Conservation (phyloP, 2,888 invertebrate genomes). For the Mylabris sibirica region DNA sequence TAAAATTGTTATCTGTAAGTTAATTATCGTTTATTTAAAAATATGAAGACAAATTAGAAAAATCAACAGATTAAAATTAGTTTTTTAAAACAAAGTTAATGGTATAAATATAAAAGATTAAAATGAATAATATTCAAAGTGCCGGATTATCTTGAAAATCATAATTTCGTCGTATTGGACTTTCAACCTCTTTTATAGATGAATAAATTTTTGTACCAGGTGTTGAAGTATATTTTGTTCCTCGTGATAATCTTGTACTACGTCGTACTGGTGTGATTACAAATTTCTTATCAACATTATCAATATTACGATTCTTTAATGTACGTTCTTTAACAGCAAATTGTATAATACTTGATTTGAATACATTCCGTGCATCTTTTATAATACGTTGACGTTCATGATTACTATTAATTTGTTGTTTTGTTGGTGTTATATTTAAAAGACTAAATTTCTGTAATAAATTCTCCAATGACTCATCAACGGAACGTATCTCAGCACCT, state of each 20-base stretch:
- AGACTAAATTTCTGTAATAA: conserved; percentile 68
- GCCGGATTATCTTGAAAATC: conserved; percentile 45
- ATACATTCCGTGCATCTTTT: conserved; percentile 66
- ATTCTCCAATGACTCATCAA: conserved; percentile 65
- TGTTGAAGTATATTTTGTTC: conserved; percentile 42
- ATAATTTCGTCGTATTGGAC: conserved; percentile 33
- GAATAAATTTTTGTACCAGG: conserved; percentile 47
- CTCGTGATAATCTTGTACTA: conserved; percentile 58
- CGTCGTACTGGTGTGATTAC: conserved; percentile 65
- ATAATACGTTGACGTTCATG: conserved; percentile 48
- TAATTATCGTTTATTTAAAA: too few relatives aligned
- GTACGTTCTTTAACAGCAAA: conserved; percentile 64
- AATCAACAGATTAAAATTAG: too few relatives aligned
- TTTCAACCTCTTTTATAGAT: conserved; percentile 45
- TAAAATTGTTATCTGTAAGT: too few relatives aligned
- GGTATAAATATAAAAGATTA: not conserved
- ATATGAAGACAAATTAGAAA: too few relatives aligned
- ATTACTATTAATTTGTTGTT: conserved; percentile 35
- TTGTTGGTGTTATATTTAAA: conserved; percentile 63
- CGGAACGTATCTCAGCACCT: conserved; percentile 67
- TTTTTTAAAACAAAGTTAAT: too few relatives aligned
- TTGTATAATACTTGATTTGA: conserved; percentile 67
- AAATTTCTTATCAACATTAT: conserved; percentile 44
- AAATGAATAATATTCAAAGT: not conserved
- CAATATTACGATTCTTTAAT: conserved; percentile 38